These are phyloP conservation scores for Drosophila subquinaria DNA, from an alignment of 2,888 invertebrate genomes.

Conservation along the genomic window DNA sequence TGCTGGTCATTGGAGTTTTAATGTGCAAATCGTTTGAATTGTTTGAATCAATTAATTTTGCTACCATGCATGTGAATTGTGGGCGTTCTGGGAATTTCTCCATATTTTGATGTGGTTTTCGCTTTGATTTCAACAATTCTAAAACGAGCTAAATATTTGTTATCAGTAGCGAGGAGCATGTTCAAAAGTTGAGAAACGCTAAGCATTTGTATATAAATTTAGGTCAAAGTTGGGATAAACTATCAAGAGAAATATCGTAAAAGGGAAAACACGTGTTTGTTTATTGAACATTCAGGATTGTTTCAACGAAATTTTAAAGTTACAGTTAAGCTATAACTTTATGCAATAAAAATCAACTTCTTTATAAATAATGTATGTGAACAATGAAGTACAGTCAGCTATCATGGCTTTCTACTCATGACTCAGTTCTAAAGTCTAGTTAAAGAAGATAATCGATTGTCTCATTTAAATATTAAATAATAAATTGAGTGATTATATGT, in stretches of 20 bases:
- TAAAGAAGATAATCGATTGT: too few relatives aligned
- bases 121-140: conserved; percentile 19
- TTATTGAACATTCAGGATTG: not conserved
- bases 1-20: conserved; percentile 63
- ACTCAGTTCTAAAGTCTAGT: too few relatives aligned
- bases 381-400: too few relatives aligned
- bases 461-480: too few relatives aligned
- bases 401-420: too few relatives aligned
- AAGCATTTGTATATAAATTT: not conserved
- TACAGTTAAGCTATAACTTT: not conserved
- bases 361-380: too few relatives aligned
- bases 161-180: not conserved
- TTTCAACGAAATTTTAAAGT: not conserved
- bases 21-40: conserved; percentile 77
- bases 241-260: not conserved
- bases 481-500: too few relatives aligned
- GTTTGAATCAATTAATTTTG: conserved; percentile 77
- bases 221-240: not conserved
- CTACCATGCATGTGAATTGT: conserved; percentile 48
- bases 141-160: conserved; percentile 4
- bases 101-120: not conserved
- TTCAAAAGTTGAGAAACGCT: not conserved
- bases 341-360: not conserved
- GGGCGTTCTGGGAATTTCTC: not conserved
- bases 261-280: not conserved